Evolutionary conservation across 2,113 vertebrate genomes (phyloP).

Genomic region (Rhabdomys dilectus): DNA sequence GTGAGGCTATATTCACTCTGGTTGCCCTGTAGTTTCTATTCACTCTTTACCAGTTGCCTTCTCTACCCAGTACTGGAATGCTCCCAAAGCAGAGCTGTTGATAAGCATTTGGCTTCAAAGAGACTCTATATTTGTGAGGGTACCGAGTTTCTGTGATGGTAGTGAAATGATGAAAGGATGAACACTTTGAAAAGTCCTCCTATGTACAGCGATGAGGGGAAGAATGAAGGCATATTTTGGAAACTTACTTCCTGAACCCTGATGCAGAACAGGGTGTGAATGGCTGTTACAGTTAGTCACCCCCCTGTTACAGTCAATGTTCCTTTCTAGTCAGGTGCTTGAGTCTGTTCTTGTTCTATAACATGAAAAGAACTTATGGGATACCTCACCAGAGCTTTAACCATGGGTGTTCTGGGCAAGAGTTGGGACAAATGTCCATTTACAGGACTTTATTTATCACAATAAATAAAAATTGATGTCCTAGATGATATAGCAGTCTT

Average conservation of each 20-base stretch:
- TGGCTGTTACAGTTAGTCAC: too few relatives aligned
- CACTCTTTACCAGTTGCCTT: neutral
- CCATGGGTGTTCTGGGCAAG: neutral
- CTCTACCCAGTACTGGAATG: too few relatives aligned
- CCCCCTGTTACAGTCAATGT: too few relatives aligned
- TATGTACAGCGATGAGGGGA: neutral
- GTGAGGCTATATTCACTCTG: neutral
- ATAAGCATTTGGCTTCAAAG: neutral
- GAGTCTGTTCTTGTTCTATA: too few relatives aligned
- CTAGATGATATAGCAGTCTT: neutral
- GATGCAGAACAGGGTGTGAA: too few relatives aligned
- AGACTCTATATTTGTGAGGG: too few relatives aligned
- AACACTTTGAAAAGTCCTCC: neutral
- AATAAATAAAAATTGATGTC: neutral
- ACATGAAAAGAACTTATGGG: neutral
- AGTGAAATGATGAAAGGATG: neutral
- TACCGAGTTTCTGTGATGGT: neutral
- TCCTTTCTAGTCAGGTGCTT: neutral
- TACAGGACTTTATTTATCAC: neutral
- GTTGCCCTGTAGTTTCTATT: too few relatives aligned
- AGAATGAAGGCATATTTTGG: neutral
- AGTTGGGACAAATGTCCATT: neutral
- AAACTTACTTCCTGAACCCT: neutral
- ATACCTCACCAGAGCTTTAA: too few relatives aligned
- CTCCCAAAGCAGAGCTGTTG: too few relatives aligned